Conservation (phyloP, 2,888 invertebrate genomes). For the Mystacides longicornis region DNA sequence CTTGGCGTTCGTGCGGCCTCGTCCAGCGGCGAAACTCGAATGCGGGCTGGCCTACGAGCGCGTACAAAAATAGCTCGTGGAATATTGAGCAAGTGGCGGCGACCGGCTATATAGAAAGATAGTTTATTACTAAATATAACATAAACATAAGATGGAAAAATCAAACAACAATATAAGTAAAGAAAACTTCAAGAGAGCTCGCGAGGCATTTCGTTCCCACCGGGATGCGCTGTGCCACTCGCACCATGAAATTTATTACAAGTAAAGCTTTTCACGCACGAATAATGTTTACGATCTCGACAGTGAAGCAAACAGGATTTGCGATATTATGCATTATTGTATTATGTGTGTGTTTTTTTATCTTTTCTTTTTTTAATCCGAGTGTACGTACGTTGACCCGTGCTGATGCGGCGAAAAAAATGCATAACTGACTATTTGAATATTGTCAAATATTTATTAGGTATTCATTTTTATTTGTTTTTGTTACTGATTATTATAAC, state of each 20-base stretch:
- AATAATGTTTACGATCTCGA: background rate
- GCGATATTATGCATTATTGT: too few species aligned
- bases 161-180: background rate
- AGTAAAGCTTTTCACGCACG: conserved; percentile 10
- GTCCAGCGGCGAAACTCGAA: conserved; percentile 20
- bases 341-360: background rate
- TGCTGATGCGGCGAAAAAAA: background rate
- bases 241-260: too few species aligned
- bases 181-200: too few species aligned
- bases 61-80: conserved; percentile 13
- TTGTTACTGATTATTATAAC: too few species aligned
- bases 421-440: too few species aligned
- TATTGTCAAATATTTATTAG: too few species aligned
- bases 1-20: conserved; percentile 17
- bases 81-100: conserved; percentile 4
- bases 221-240: too few species aligned
- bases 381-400: conserved; percentile 7
- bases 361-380: background rate
- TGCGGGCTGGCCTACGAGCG: conserved; percentile 17
- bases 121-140: conserved; percentile 10
- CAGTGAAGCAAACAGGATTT: background rate
- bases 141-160: conserved; percentile 5
- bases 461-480: too few species aligned
- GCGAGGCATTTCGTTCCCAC: too few species aligned
- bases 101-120: conserved; percentile 14